Conservation (phyloP, 2,888 invertebrate species). For the Conchocele bisecta region DNA sequence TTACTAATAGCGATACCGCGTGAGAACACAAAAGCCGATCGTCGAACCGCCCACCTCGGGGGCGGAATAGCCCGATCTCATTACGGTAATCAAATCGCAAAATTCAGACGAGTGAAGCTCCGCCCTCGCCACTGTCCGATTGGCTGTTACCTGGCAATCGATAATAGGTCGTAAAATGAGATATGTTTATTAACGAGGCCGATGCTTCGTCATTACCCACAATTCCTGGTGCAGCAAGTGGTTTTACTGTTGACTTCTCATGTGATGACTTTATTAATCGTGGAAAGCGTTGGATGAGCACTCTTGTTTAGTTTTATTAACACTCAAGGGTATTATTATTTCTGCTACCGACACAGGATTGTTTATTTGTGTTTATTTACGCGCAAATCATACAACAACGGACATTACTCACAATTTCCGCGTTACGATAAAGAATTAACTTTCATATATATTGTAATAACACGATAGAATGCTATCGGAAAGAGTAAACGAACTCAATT, state of each 20-base stretch:
- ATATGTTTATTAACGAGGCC: constrained; percentile 52
- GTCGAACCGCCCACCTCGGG: no score
- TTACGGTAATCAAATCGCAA: constrained; percentile 15
- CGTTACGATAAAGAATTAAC: no score
- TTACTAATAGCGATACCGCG: constrained; percentile 44
- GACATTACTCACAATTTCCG: background rate
- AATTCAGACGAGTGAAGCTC: constrained; percentile 28
- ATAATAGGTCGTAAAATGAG: constrained; percentile 47
- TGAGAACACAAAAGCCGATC: no score
- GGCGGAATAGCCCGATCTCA: constrained; percentile 8
- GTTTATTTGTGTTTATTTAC: no score
- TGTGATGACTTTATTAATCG: no score
- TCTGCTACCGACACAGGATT: no score
- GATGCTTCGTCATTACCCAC: background rate
- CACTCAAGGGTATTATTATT: no score
- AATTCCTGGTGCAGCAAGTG: no score
- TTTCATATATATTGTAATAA: background rate
- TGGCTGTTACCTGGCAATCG: constrained; percentile 36
- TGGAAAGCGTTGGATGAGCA: no score
- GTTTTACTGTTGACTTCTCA: no score
- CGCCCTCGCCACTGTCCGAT: constrained; percentile 28
- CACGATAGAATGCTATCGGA: constrained; percentile 1
- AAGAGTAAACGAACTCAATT: constrained; percentile 7
- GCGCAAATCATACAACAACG: background rate
- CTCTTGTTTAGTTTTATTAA: no score